Conservation (phyloP, 2,797 vertebrate species). For the Picus viridis region DNA sequence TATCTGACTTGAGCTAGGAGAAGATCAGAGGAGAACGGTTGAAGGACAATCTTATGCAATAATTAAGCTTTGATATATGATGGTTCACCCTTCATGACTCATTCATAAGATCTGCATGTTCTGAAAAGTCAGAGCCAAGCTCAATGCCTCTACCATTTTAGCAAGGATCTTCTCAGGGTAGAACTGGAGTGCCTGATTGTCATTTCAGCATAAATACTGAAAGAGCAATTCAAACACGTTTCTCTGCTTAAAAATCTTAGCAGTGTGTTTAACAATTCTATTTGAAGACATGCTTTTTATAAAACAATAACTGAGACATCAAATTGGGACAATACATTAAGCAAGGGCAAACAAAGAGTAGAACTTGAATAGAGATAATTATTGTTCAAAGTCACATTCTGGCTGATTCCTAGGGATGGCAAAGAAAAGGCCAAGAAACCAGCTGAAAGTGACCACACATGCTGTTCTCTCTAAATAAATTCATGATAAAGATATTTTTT, state of each 20-base stretch:
- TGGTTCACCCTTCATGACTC: constrained; percentile 4
- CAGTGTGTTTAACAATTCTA: neutral
- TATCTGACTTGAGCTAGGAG: neutral
- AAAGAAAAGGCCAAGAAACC: neutral
- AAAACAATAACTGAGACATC: constrained; percentile 2
- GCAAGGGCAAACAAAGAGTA: neutral
- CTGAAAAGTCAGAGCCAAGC: constrained; percentile 38
- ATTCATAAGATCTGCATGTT: neutral
- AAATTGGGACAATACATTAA: neutral
- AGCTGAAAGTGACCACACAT: neutral
- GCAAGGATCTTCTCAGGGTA: neutral
- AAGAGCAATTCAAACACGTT: neutral
- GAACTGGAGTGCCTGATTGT: neutral
- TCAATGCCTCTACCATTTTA: constrained; percentile 16
- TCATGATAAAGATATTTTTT: neutral
- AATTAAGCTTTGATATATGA: constrained; percentile 43
- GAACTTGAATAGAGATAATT: neutral
- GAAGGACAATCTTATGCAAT: constrained; percentile 33
- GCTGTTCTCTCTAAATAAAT: neutral
- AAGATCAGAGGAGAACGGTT: constrained; percentile 38
- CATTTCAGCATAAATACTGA: neutral
- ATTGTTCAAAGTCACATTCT: neutral
- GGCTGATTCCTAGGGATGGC: neutral
- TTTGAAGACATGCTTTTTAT: neutral
- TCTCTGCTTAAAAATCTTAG: constrained; percentile 3